These are phyloP conservation scores for Solen grandis DNA, from an alignment of 1,140 invertebrate species.

Conservation along the genomic window DNA sequence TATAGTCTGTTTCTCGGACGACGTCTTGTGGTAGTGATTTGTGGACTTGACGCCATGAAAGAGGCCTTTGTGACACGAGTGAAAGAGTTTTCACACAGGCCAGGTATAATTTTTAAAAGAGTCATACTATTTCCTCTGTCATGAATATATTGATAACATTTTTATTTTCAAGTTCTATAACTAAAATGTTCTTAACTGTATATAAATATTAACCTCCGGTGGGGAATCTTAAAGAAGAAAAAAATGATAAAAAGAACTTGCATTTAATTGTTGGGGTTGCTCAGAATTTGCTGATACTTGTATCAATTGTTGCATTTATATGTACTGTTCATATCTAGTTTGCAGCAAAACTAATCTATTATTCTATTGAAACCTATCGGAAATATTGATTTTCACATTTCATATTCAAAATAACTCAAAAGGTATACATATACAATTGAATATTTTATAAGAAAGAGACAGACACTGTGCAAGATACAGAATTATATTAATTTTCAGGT, in stretches of 20 bases:
- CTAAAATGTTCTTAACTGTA: no score
- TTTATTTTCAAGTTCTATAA: neutral
- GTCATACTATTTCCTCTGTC: neutral
- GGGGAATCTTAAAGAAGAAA: no score
- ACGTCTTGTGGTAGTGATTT: neutral
- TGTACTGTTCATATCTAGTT: neutral
- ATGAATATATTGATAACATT: neutral
- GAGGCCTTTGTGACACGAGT: neutral
- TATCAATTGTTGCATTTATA: no score
- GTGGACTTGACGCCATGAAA: neutral
- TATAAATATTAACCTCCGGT: no score
- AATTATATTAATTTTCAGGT: neutral
- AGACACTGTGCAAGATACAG: neutral
- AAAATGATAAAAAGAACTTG: no score
- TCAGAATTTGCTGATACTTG: no score
- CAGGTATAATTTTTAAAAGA: neutral
- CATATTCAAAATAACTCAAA: no score
- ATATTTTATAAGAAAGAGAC: neutral
- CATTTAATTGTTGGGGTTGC: no score
- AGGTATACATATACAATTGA: no score
- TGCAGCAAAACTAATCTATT: neutral
- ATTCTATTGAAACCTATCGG: no score
- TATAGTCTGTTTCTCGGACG: neutral
- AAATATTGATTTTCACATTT: no score
- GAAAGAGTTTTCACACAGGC: neutral